Conservation (phyloP, 2,797 vertebrate genomes). For the Amazona ochrocephala region DNA sequence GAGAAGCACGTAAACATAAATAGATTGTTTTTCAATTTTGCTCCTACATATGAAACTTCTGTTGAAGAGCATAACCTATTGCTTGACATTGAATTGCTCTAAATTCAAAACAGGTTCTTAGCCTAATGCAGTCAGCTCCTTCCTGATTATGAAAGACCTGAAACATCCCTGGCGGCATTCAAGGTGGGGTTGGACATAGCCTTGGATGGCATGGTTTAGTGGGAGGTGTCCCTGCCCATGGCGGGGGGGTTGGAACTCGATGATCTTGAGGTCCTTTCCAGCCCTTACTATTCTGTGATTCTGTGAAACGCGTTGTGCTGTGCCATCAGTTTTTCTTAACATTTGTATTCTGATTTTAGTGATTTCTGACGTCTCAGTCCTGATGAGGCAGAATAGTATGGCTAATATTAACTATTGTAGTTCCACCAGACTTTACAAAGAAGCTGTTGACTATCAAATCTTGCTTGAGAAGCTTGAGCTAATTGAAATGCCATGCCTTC, state of each 20-base stretch:
- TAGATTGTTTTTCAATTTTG: neutral
- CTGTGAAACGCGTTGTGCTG: neutral
- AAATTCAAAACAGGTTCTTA: neutral
- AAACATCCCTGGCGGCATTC: neutral
- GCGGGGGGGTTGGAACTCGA: too few species aligned
- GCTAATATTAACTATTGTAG: neutral
- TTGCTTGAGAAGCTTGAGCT: neutral
- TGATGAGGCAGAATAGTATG: neutral
- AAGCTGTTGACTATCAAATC: neutral
- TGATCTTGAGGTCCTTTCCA: too few species aligned
- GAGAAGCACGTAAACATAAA: neutral
- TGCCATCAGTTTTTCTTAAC: neutral
- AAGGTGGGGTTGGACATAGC: too few species aligned
- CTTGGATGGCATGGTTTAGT: too few species aligned
- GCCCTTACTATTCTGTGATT: too few species aligned
- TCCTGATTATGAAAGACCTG: neutral
- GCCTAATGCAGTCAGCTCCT: neutral
- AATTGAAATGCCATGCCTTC: neutral
- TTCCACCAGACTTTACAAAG: neutral
- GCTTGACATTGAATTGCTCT: neutral
- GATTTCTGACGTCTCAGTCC: neutral
- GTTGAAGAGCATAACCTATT: neutral
- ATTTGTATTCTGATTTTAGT: neutral
- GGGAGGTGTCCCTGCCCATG: too few species aligned
- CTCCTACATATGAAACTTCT: neutral